These are phyloP conservation scores for Misgurnus mizolepis DNA, from an alignment of 2,113 vertebrate genomes.

Conservation along the genomic window DNA sequence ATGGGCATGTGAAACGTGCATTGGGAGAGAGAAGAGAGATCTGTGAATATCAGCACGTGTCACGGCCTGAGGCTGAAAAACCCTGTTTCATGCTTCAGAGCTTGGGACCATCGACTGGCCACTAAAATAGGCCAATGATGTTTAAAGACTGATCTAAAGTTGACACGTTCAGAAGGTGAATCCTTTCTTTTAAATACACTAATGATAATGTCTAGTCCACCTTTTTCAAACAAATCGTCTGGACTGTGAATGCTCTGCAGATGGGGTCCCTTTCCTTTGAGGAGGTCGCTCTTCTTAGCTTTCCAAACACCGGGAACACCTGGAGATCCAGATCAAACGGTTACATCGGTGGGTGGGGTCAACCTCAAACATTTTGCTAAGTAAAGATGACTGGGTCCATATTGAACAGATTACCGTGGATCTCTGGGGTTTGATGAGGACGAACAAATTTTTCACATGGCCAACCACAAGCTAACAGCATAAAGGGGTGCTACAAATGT, in stretches of 20 bases:
- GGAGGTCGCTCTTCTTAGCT: not conserved
- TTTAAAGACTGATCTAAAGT: not conserved
- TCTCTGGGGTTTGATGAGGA: not conserved
- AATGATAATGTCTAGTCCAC: not conserved
- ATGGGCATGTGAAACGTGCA: not conserved
- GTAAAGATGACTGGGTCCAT: not conserved
- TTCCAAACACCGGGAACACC: slow-evolving; percentile 31
- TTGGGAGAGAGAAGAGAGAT: not conserved
- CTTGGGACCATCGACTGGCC: not conserved
- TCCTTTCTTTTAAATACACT: slow-evolving; percentile 1
- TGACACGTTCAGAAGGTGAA: too few species aligned
- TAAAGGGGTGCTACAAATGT: not conserved
- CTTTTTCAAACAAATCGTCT: slow-evolving; percentile 4
- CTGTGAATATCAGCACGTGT: not conserved
- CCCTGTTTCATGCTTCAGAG: not conserved
- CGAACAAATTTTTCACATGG: not conserved
- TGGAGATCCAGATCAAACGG: slow-evolving; percentile 28
- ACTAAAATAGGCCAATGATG: slow-evolving; percentile 1
- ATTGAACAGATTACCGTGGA: not conserved
- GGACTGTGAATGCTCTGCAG: slow-evolving; percentile 6
- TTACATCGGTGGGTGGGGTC: too few species aligned
- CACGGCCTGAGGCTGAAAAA: not conserved
- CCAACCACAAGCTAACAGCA: slow-evolving; percentile 10
- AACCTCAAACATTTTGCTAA: not conserved
- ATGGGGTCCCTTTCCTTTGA: not conserved